Conservation (phyloP, 2,797 vertebrate genomes). For the Eleutherodactylus coqui region DNA sequence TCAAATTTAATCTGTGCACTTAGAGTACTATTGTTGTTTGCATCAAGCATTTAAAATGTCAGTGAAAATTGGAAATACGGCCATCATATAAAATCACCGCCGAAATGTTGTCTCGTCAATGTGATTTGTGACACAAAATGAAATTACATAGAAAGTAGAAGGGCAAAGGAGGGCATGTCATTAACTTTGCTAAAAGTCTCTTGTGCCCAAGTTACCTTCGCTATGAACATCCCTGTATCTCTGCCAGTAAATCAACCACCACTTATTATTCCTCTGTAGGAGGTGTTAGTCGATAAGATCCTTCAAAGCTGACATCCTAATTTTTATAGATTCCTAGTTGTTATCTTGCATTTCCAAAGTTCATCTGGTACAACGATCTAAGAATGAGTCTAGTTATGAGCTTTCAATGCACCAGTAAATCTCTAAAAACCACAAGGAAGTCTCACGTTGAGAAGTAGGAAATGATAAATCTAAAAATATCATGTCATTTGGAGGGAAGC, state of each 20-base stretch:
- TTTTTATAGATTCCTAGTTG: conserved; percentile 72
- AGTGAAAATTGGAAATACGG: conserved; percentile 45
- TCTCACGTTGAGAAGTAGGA: conserved; percentile 71
- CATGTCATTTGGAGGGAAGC: conserved; percentile 79
- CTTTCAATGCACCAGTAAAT: conserved; percentile 75
- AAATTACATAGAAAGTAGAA: conserved; percentile 56
- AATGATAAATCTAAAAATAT: conserved; percentile 77
- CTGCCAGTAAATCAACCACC: conserved; percentile 58
- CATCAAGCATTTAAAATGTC: conserved; percentile 37
- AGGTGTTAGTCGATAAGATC: conserved; percentile 62
- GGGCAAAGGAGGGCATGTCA: conserved; percentile 58
- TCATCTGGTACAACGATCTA: conserved; percentile 73
- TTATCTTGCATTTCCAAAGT: conserved; percentile 74
- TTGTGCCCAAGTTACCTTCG: conserved; percentile 56
- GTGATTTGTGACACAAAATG: conserved; percentile 45
- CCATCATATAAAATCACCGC: conserved; percentile 44
- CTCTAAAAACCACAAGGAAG: conserved; percentile 74
- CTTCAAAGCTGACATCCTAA: conserved; percentile 64
- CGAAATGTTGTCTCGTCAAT: conserved; percentile 33
- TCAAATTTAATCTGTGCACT: background rate
- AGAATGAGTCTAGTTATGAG: conserved; percentile 59
- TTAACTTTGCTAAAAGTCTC: conserved; percentile 62
- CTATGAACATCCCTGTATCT: conserved; percentile 40
- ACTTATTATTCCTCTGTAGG: conserved; percentile 60
- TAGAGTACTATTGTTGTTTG: conserved; percentile 33